Base-by-base conservation (phyloP, 2,113 vertebrate species). In the Nycticebus coucang region DNA sequence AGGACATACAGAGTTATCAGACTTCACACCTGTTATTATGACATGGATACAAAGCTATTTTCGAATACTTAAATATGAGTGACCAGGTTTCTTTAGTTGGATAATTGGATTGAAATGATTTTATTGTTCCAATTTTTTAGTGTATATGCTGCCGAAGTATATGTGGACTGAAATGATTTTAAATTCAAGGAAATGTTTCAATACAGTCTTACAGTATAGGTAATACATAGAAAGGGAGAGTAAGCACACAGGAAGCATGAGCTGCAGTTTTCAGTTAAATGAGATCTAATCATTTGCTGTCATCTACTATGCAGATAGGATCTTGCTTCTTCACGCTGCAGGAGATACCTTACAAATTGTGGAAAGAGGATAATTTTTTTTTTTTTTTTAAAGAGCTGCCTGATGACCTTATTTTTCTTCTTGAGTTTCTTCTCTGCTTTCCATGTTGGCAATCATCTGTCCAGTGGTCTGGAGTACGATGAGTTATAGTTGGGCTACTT, bases 1-100 rank as follows among this genome's bases (percentile, higher is more conserved):
- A 85, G 95, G 69, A 21, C 26, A 24, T 81, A 7, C 62, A 53
- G 28, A 96, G 50, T 28, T 19, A 86, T 96, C 62, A 26, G 50
- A 53, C 53, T 33, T 86, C 95, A 84, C 79, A 74, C 30, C 19
- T 0, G 0, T 89, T 30, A 80, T 80, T 91, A 71, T 53, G 95
- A 66, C 68, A 0, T 84, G n/a, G 89, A 89, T 79, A 82, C 41
- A 96, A 82, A 87, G 35, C 81, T 89, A 35, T 69, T 96, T 96
- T 1, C 9, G 26, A 93, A 28, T 81, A 66, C 45, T 95, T 79
- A 64, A 87, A 17, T 19, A 22, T 80, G 33, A 50, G 7, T 78
- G 19, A n/a, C 84, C 21, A 55, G 5, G 0, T 53, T 3, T 91
- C 72, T 94, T 91, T 10, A 9, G 64, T 66, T 64, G 59, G 24